Percentiles rank a stretch among this genome's conserved stretches.
These are phyloP conservation scores for Oxyscelio sp. DNA, from an alignment of 2,888 invertebrate genomes.

Conservation along the genomic window DNA sequence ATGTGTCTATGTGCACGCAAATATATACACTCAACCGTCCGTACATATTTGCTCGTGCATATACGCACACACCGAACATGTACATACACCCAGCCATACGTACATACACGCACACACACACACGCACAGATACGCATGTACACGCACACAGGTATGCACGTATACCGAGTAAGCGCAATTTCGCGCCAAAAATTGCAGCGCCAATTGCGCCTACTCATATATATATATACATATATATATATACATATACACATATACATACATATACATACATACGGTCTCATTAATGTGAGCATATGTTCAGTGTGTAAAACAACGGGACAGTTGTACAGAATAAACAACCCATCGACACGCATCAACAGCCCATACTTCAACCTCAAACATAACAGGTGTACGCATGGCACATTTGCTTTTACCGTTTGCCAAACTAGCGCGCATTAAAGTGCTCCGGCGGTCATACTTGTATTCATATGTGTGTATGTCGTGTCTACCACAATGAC, in stretches of 20 bases:
- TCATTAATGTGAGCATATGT: constrained; percentile 76
- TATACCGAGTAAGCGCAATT: too few species aligned
- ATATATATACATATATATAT: too few species aligned
- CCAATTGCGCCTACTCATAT: too few species aligned
- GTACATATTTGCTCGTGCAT: constrained; percentile 59
- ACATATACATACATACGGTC: constrained; percentile 37
- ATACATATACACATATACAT: constrained; percentile 11
- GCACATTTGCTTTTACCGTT: constrained; percentile 86
- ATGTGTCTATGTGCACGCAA: constrained; percentile 59
- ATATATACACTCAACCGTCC: constrained; percentile 35
- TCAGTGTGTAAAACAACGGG: constrained; percentile 77
- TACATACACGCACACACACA: too few species aligned
- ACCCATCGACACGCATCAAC: constrained; percentile 81
- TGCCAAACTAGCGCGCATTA: constrained; percentile 77
- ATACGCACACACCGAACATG: constrained; percentile 65
- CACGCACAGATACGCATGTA: too few species aligned
- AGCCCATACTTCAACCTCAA: constrained; percentile 83
- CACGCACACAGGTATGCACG: too few species aligned
- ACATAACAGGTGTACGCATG: constrained; percentile 82
- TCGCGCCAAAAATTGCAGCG: too few species aligned
- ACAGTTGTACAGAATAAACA: constrained; percentile 79
- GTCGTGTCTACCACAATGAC: constrained; percentile 84
- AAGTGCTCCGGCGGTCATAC: constrained; percentile 45
- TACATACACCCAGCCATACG: constrained; percentile 71
- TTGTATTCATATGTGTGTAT: constrained; percentile 44